These are phyloP conservation scores for Euwallacea fornicatus DNA, from an alignment of 1,140 invertebrate genomes.

Conservation along the genomic window DNA sequence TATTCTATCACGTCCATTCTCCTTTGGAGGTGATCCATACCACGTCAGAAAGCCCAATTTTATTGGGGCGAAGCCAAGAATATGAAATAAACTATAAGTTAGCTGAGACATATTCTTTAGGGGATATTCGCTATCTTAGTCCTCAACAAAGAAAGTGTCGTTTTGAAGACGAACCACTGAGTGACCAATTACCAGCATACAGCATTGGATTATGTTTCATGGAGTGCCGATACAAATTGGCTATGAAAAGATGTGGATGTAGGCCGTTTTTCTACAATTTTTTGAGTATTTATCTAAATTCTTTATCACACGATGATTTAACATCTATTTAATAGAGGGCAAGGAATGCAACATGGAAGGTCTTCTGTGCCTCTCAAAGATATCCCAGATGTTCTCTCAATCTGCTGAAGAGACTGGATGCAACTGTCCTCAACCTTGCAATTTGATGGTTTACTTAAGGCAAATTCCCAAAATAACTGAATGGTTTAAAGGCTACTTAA, in stretches of 20 bases:
- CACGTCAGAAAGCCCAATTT: constrained; percentile 44
- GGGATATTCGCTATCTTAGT: constrained; percentile 52
- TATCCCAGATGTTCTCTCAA: constrained; percentile 57
- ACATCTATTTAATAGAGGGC: constrained; percentile 52
- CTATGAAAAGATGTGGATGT: constrained; percentile 57
- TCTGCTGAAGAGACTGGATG: constrained; percentile 57
- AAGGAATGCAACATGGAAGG: constrained; percentile 58
- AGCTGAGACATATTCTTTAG: constrained; percentile 56
- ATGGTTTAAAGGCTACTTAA: constrained; percentile 42
- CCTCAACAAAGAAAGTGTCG: constrained; percentile 56
- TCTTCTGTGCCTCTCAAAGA: constrained; percentile 15
- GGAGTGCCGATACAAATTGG: constrained; percentile 54
- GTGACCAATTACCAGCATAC: constrained; percentile 55
- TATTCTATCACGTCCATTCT: constrained; percentile 62
- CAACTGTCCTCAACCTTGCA: constrained; percentile 59
- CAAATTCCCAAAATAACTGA: constrained; percentile 57
- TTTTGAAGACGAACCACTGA: constrained; percentile 58
- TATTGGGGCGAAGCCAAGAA: constrained; percentile 54
- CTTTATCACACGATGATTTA: neutral
- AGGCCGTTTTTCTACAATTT: constrained; percentile 58
- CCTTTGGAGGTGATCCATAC: constrained; percentile 59
- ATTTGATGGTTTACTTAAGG: constrained; percentile 59
- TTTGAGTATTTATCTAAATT: constrained; percentile 26
- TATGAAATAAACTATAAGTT: constrained; percentile 56
- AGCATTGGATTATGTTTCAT: constrained; percentile 57